Percentiles rank a stretch among this genome's conserved stretches.
Conservation (phyloP, 2,113 vertebrate genomes). For the Semnopithecus entellus region DNA sequence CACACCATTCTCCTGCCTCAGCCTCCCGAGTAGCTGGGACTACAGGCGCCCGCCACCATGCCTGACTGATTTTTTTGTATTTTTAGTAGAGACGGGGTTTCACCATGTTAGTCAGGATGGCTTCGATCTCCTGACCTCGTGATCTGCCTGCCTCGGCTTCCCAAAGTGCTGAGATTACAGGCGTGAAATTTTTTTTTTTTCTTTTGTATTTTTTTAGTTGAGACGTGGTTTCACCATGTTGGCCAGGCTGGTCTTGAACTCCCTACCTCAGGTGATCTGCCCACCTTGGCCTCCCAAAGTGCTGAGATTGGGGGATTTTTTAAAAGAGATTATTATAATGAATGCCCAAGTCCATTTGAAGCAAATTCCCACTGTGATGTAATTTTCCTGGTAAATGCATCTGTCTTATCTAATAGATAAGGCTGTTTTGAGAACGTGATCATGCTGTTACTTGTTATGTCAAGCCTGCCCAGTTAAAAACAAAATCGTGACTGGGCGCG, state of each 20-base stretch:
- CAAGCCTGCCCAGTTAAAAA: not conserved
- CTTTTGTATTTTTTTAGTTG: too few species aligned
- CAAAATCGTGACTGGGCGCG: too few species aligned
- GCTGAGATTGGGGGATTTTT: not conserved
- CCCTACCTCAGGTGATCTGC: not conserved
- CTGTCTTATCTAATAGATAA: not conserved
- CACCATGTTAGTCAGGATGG: too few species aligned
- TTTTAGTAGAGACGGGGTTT: too few species aligned
- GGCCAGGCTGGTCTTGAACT: not conserved
- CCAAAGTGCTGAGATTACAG: too few species aligned
- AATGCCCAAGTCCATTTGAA: not conserved
- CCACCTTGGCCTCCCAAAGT: not conserved
- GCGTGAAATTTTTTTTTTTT: too few species aligned
- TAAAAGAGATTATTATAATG: not conserved
- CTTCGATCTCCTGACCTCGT: too few species aligned
- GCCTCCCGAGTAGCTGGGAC: too few species aligned
- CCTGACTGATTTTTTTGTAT: too few species aligned
- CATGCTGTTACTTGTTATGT: not conserved
- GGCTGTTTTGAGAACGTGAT: not conserved
- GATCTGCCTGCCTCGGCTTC: too few species aligned
- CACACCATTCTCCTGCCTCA: too few species aligned
- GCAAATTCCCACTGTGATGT: not conserved
- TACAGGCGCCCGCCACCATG: too few species aligned
- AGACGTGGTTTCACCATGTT: not conserved
- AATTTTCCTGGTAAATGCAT: not conserved